These are phyloP conservation scores for Neogale vison DNA, from an alignment of 2,113 vertebrate species.

Conservation along the genomic window DNA sequence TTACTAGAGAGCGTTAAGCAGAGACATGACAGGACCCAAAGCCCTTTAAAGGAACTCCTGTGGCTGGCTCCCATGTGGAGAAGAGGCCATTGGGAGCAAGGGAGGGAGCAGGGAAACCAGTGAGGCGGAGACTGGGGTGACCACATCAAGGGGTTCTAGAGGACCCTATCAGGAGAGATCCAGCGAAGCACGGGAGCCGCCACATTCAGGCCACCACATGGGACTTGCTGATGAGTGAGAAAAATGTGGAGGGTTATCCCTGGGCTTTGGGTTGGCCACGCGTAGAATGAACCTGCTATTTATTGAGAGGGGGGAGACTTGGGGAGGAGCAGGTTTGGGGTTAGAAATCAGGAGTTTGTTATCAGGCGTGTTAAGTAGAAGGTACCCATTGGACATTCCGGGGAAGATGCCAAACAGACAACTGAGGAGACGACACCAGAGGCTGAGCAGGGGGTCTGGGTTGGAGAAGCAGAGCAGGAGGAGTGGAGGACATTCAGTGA, in stretches of 20 bases:
- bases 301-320: background rate
- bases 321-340: background rate
- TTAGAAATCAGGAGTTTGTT: background rate
- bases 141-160: background rate
- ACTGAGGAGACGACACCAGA: background rate
- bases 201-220: background rate
- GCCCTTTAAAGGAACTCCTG: background rate
- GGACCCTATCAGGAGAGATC: background rate
- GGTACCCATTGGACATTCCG: background rate
- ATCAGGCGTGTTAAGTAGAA: background rate
- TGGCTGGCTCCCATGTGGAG: background rate
- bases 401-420: background rate
- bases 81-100: background rate
- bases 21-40: background rate
- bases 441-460: background rate
- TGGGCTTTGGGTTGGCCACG: background rate
- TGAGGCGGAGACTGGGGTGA: background rate
- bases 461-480: background rate
- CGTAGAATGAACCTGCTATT: background rate
- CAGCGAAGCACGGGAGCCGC: background rate
- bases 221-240: background rate
- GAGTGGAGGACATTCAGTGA: background rate
- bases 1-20: background rate
- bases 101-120: background rate
- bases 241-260: background rate